Evolutionary conservation across 2,113 vertebrate genomes (phyloP).

Genomic region (Hepsetus odoe): DNA sequence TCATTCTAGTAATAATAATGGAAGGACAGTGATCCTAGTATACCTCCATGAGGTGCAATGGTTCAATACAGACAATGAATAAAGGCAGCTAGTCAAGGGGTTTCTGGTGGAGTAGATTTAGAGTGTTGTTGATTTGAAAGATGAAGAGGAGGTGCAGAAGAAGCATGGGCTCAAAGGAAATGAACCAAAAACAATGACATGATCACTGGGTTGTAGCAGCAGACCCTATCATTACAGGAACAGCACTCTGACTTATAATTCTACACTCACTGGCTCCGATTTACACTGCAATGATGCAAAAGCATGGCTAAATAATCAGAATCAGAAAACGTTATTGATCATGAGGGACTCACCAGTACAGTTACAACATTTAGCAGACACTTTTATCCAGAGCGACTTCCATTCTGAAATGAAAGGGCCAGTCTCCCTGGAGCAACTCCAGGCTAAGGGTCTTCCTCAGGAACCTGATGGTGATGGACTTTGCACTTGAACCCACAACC

Average conservation of each 20-base stretch:
- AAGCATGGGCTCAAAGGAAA: constrained; percentile 1
- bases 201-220: constrained; percentile 14
- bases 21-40: background rate
- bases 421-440: no score
- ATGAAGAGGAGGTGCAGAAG: constrained; percentile 17
- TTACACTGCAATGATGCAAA: constrained; percentile 22
- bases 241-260: constrained; percentile 37
- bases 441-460: no score
- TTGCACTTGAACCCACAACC: background rate
- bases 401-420: no score
- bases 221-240: constrained; percentile 20
- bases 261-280: constrained; percentile 1
- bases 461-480: no score
- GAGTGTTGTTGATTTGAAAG: constrained; percentile 1
- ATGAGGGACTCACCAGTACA: background rate
- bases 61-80: background rate
- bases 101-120: background rate
- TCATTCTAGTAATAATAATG: background rate
- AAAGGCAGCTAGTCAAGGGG: background rate
- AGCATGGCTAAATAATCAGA: background rate
- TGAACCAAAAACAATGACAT: constrained; percentile 30
- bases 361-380: no score
- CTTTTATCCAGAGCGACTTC: no score
- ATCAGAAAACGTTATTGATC: no score
- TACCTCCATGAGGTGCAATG: background rate